Base-by-base conservation (phyloP, 2,113 vertebrate genomes). In the Oryzias celebensis region DNA sequence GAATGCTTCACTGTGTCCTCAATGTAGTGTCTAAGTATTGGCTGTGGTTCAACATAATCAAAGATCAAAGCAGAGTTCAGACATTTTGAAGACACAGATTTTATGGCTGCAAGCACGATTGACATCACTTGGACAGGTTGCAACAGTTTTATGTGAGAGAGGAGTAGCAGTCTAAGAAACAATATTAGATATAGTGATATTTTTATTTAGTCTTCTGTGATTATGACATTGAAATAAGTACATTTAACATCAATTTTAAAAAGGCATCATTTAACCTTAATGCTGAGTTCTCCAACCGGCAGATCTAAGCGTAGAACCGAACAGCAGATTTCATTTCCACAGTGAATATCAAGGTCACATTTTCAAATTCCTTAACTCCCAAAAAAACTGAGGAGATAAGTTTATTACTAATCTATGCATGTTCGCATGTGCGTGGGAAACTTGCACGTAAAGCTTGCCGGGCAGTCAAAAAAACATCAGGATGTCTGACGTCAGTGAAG, bases 381-480 rank as follows among this genome's bases (percentile, higher is more conserved):
- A 16, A 50, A 52, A 74, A 31, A 66, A 49, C 24, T 54, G 64
- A 18, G 66, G 22, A 68, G 67, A 83, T 82, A 75, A 72, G 58
- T 15, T 28, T 8, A 46, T 20, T 7, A 42, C 57, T 68, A 58
- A 73, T 67, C 58, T 68, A 41, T 60, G 58, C 31, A 14, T 20
- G 59, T 52, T 36, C 2, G 52, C 14, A 28, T 47, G 65, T 50
- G 28, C 63, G 49, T 74, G 69, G 58, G 64, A 67, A 49, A 41
- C 49, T 58, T 58, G 67, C 52, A 60, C 61, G 55, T 53, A 64
- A 74, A 79, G 73, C 67, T 68, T 44, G 43, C 64, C 80, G 77
- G 60, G 1, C 61, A 77, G 10, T 64, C 63, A 43, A 43, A 84
- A 82, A 83, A 65, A 58, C 26, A 53, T 41, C 73, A 69, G 16